These are phyloP conservation scores for Timandra comae DNA, from an alignment of 2,888 invertebrate species.

Conservation along the genomic window DNA sequence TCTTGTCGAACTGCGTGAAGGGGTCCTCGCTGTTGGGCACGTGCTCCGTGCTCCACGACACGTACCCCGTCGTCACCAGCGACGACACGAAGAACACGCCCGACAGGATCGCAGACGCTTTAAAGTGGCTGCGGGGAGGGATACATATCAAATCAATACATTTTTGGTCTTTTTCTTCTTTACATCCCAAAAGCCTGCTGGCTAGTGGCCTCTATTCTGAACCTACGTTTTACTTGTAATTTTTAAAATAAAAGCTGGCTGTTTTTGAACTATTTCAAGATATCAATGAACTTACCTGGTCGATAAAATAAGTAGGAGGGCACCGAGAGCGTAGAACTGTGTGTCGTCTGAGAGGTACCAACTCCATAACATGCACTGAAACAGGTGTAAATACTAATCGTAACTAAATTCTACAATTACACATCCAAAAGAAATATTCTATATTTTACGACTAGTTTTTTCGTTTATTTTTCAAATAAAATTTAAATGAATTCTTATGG, in stretches of 20 bases:
- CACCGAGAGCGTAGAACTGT: conserved; percentile 90
- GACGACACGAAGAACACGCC: conserved; percentile 83
- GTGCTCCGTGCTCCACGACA: conserved; percentile 87
- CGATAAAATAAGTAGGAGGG: conserved; percentile 86
- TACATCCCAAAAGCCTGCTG: too few relatives aligned
- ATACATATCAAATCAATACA: background rate
- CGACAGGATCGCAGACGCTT: conserved; percentile 81
- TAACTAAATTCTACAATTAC: too few relatives aligned
- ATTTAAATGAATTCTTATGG: too few relatives aligned
- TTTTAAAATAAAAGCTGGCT: too few relatives aligned
- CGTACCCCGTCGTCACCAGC: conserved; percentile 86
- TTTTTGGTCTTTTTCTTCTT: too few relatives aligned
- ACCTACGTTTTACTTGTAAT: too few relatives aligned
- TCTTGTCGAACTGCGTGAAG: conserved; percentile 89
- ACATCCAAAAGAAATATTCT: too few relatives aligned
- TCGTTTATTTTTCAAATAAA: too few relatives aligned
- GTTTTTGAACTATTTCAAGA: too few relatives aligned
- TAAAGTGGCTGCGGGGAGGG: conserved; percentile 81
- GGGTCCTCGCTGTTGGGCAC: conserved; percentile 88
- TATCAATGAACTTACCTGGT: conserved; percentile 71
- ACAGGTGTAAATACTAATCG: too few relatives aligned
- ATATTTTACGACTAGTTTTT: too few relatives aligned
- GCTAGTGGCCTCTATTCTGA: too few relatives aligned
- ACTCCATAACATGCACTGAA: conserved; percentile 93
- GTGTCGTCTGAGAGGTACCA: conserved; percentile 93